phyloP scores from a whole-genome alignment of 2,888 invertebrate species.

The Diarsia dahlii region DNA sequence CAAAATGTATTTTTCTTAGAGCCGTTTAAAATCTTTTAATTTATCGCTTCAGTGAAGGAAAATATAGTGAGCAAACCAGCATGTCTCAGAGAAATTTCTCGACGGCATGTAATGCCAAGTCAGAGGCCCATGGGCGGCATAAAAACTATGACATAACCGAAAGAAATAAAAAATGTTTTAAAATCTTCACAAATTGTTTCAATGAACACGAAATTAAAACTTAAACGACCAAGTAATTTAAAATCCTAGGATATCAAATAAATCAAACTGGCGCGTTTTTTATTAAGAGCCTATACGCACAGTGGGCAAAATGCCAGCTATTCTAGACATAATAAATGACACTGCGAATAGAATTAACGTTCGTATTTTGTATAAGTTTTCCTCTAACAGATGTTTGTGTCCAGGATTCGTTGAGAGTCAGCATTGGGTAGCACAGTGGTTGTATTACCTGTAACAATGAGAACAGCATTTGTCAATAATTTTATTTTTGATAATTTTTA shows the following conservation, averaged over 20 bases:
- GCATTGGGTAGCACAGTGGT: conserved; percentile 29
- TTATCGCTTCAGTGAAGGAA: no score
- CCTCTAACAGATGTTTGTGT: conserved; percentile 67
- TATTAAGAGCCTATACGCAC: conserved; percentile 63
- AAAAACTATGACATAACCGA: no score
- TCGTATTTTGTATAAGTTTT: conserved; percentile 63
- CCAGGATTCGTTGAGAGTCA: conserved; percentile 38
- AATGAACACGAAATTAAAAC: conserved; percentile 1
- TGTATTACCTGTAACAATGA: conserved; percentile 78
- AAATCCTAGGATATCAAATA: conserved; percentile 13
- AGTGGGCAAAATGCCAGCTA: conserved; percentile 79
- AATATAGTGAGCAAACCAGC: no score
- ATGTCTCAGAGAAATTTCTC: no score
- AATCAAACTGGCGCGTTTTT: conserved; percentile 25
- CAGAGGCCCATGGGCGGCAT: no score
- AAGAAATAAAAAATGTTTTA: background rate
- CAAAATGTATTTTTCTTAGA: no score
- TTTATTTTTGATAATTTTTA: background rate
- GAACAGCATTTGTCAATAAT: conserved; percentile 37
- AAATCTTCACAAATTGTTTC: background rate
- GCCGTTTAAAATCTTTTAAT: no score
- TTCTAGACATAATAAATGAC: conserved; percentile 79
- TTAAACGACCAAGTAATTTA: conserved; percentile 22
- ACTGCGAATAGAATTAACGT: conserved; percentile 77
- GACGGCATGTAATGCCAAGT: no score